Percentiles rank a stretch among this genome's conserved stretches.
These are phyloP conservation scores for Pelecanus crispus DNA, from an alignment of 2,113 vertebrate species.

Conservation along the genomic window DNA sequence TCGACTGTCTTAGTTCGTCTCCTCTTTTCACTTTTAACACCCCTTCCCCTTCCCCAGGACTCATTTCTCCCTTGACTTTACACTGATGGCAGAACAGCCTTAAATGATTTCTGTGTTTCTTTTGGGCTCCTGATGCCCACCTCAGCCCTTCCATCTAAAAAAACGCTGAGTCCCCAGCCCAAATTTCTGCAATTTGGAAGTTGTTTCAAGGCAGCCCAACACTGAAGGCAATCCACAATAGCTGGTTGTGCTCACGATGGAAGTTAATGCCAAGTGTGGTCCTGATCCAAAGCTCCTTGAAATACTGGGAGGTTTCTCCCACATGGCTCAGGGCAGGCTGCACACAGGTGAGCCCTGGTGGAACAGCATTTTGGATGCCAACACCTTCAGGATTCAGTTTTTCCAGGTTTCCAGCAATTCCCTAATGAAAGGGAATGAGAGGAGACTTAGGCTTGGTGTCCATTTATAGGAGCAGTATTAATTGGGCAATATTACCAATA, in stretches of 20 bases:
- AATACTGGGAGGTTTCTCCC: not conserved
- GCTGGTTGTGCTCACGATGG: not conserved
- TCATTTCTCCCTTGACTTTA: not conserved
- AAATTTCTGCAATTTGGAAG: not conserved
- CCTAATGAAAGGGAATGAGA: not conserved
- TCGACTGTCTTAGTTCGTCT: not conserved
- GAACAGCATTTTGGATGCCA: not conserved
- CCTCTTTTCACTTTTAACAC: not conserved
- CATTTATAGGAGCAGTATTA: not conserved
- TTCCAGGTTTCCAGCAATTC: not conserved
- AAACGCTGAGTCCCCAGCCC: fast-evolving
- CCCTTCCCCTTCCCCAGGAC: not conserved
- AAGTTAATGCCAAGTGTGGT: not conserved
- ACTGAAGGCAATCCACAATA: fast-evolving
- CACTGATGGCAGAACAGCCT: not conserved
- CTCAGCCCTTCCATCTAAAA: not conserved
- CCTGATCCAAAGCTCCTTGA: not conserved
- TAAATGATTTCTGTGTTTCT: not conserved
- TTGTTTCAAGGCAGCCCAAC: not conserved
- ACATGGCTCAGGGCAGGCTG: not conserved
- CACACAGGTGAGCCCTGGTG: not conserved
- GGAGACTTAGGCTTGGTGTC: not conserved
- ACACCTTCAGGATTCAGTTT: not conserved
- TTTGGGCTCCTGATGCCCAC: not conserved
- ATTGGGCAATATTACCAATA: not conserved